Percentiles rank a stretch among this genome's conserved stretches.
These are phyloP conservation scores for Erpornis zantholeuca DNA, from an alignment of 2,113 vertebrate species.

Conservation along the genomic window DNA sequence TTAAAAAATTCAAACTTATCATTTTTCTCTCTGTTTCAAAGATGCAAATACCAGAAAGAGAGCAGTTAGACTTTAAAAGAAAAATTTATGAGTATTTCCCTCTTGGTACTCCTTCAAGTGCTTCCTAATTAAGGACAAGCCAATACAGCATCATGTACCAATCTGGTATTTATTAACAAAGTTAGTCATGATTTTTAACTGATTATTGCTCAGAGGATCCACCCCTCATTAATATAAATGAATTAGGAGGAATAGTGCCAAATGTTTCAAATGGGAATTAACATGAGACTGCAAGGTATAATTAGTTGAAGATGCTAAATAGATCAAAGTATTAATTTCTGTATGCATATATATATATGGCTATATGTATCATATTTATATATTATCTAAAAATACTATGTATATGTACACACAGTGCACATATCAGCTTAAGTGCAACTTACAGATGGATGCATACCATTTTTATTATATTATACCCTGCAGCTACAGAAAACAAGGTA, in stretches of 20 bases:
- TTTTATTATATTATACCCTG: not conserved
- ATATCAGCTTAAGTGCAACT: not conserved
- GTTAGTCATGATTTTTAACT: slow-evolving; percentile 68
- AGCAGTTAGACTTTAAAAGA: slow-evolving; percentile 56
- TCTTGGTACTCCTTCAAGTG: slow-evolving; percentile 53
- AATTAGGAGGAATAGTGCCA: slow-evolving; percentile 64
- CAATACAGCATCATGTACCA: slow-evolving; percentile 51
- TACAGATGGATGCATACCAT: not conserved
- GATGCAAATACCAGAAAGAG: slow-evolving; percentile 60
- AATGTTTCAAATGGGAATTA: slow-evolving; percentile 65
- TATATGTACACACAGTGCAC: not conserved
- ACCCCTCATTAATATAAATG: slow-evolving; percentile 73
- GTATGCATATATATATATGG: not conserved
- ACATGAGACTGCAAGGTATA: slow-evolving; percentile 60
- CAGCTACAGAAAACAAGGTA: not conserved
- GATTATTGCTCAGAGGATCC: slow-evolving; percentile 65
- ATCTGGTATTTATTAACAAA: slow-evolving; percentile 72
- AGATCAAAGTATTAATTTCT: slow-evolving; percentile 63
- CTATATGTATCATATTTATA: not conserved
- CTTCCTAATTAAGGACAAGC: slow-evolving; percentile 66
- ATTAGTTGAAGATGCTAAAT: slow-evolving; percentile 67
- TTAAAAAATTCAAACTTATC: slow-evolving; percentile 12
- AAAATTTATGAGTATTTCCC: slow-evolving; percentile 58
- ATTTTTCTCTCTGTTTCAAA: slow-evolving; percentile 55
- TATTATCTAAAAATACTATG: slow-evolving; percentile 7